These are phyloP conservation scores for Drosophila parvula DNA, from an alignment of 1,140 invertebrate genomes.

Conservation along the genomic window DNA sequence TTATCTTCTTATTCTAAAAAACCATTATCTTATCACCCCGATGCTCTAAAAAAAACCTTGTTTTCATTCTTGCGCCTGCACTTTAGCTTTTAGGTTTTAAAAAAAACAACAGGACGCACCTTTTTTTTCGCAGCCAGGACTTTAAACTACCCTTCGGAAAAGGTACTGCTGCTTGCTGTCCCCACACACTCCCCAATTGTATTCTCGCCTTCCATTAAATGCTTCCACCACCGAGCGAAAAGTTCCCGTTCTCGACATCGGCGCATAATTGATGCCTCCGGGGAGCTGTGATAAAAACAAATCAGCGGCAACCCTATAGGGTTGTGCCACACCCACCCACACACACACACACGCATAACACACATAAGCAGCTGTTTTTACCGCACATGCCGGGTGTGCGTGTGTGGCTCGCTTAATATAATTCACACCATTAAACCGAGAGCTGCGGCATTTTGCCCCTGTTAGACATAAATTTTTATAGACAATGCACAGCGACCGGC, in stretches of 20 bases:
- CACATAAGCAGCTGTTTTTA: slow-evolving; percentile 26
- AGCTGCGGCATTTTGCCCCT: slow-evolving; percentile 72
- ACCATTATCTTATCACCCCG: too few species aligned
- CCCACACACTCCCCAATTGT: slow-evolving; percentile 23
- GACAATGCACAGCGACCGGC: slow-evolving; percentile 52
- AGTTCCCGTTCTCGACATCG: slow-evolving; percentile 47
- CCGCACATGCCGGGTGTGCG: slow-evolving; percentile 9
- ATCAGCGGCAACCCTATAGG: slow-evolving; percentile 63
- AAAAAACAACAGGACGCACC: slow-evolving; percentile 1
- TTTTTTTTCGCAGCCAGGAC: neutral
- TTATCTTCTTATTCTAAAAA: neutral
- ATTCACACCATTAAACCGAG: slow-evolving; percentile 81
- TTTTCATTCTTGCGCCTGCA: neutral
- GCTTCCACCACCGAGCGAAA: slow-evolving; percentile 30
- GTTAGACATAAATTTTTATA: slow-evolving; percentile 79
- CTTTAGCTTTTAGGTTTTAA: slow-evolving; percentile 24
- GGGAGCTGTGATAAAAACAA: slow-evolving; percentile 82
- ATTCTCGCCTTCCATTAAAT: slow-evolving; percentile 49
- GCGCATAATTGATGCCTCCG: slow-evolving; percentile 79
- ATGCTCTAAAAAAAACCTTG: neutral
- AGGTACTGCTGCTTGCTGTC: neutral
- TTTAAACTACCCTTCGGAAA: slow-evolving; percentile 38
- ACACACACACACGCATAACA: slow-evolving; percentile 3
- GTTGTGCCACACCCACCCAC: slow-evolving; percentile 11
- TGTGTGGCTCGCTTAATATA: slow-evolving; percentile 72